phyloP scores from a whole-genome alignment of 2,797 vertebrate genomes.

The Nasua narica region DNA sequence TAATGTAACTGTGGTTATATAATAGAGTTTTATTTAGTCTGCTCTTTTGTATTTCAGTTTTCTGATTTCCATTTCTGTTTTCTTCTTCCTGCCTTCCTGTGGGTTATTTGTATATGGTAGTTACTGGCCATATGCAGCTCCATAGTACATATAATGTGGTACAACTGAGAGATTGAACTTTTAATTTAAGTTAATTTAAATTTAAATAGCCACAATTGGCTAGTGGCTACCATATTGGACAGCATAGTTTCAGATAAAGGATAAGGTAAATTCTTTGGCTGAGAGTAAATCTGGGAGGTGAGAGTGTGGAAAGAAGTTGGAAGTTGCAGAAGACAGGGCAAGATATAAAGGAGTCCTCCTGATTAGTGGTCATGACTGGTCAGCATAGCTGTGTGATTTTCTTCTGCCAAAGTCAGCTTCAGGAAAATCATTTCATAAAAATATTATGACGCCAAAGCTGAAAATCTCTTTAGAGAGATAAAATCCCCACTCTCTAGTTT shows the following conservation, averaged over 20 bases:
- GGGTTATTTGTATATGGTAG: neutral
- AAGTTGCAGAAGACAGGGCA: neutral
- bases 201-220: neutral
- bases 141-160: neutral
- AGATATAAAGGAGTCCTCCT: neutral
- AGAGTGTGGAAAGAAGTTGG: neutral
- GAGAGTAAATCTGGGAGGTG: neutral
- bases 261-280: neutral
- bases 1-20: neutral
- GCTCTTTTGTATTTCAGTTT: neutral
- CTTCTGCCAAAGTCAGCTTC: neutral
- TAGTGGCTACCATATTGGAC: neutral
- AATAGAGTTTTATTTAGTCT: neutral
- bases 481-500: neutral
- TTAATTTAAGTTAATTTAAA: neutral
- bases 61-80: neutral
- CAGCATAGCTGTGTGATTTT: neutral
- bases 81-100: neutral
- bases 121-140: neutral
- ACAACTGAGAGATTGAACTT: neutral
- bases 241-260: neutral
- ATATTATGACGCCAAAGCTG: neutral
- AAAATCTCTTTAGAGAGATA: neutral
- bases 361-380: neutral
- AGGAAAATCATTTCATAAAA: neutral